Evolutionary conservation across 2,888 invertebrate species (phyloP).

Genomic region (Aphodius granarius): DNA sequence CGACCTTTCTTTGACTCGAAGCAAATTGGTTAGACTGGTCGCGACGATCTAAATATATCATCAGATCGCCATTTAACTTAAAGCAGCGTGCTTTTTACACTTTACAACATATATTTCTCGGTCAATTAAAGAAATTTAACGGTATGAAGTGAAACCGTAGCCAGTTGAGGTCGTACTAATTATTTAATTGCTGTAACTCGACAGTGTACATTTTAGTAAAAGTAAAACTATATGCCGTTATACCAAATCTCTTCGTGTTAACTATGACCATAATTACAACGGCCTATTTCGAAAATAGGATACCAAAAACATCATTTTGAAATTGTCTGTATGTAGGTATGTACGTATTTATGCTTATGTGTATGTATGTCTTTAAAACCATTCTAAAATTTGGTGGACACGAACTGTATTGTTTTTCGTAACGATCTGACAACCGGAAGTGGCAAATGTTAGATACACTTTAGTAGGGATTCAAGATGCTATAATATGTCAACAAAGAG

Average conservation of each 20-base stretch:
- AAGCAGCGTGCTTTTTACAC: background rate
- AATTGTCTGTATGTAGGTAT: background rate
- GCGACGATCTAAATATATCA: background rate
- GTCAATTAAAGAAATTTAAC: background rate
- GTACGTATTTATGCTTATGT: no score
- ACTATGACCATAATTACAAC: background rate
- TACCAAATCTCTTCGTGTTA: background rate
- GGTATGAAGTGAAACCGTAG: background rate
- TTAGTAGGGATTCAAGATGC: no score
- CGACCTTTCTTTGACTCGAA: no score
- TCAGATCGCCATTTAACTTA: background rate
- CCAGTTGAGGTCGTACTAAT: background rate
- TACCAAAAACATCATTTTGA: background rate
- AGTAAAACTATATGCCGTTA: background rate
- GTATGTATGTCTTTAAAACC: no score
- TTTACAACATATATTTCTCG: background rate
- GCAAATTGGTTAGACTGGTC: no score
- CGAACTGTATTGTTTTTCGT: no score
- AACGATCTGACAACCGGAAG: no score
- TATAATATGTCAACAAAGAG: no score
- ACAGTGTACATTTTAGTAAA: background rate
- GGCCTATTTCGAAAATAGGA: background rate
- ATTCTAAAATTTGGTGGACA: no score
- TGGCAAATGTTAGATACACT: no score
- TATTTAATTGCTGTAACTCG: background rate